Base-by-base conservation (phyloP, 1,140 invertebrate genomes). In the Leptinotarsa texana region DNA sequence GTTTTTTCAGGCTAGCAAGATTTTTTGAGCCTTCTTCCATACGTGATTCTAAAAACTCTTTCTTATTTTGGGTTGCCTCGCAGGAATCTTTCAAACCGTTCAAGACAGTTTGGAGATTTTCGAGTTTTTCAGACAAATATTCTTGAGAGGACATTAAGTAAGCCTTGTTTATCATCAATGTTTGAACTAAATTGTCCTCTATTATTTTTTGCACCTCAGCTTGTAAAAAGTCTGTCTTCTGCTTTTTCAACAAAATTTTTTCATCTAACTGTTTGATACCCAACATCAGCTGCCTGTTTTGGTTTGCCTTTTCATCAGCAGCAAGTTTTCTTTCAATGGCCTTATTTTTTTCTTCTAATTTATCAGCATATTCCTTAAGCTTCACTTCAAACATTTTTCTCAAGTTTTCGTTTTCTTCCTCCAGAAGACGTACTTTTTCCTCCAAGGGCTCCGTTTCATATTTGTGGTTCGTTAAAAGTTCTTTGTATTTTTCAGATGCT, bases 291-390 rank as follows among this genome's bases (percentile, higher is more conserved):
- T 57, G 51, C n/a, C 51, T 57, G 15, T 57, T 18, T 57, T 17
- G n/a, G 51, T 57, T 57, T 1, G n/a, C 51, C n/a, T 57, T 57
- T 57, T 57, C 51, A 57, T 57, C n/a, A 57, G n/a, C 0, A 17
- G n/a, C 4, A 15, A 57, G 15, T 18, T 57, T 57, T n/a, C 4
- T 57, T 17, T 15, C n/a, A 13, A 57, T 57, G 3, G n/a, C n/a
- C n/a, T 57, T 57, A 57, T 57, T 57, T 18, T 57, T 57, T 57
- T 57, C 51, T 57, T 57, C 51, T 18, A 57, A 57, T 15, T 57
- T 57, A n/a, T 57, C 17, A 15, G 51, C n/a, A 18, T 57, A 57
- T 57, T 17, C 6, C 51, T 57, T 57, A 3, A 57, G 15, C n/a
- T 57, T 57, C 6, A 5, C n/a, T 18, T 57, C 51, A 15, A 57